Evolutionary conservation across 2,797 vertebrate species (phyloP).

Genomic region (Crypturellus tataupa): DNA sequence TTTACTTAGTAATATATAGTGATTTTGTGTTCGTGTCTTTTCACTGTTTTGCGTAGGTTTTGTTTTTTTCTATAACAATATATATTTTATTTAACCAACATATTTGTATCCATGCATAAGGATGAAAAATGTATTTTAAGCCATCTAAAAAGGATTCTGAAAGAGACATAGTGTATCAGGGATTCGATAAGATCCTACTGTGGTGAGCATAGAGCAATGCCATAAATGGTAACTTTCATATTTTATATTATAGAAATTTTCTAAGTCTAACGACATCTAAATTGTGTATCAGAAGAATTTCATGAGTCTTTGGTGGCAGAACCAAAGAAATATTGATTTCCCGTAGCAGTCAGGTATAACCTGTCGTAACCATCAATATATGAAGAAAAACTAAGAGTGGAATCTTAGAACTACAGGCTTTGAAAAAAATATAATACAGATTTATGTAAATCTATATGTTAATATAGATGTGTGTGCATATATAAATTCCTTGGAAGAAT

Average conservation of each 20-base stretch:
- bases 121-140: slow-evolving; percentile 5
- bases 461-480: background rate
- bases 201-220: background rate
- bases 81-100: slow-evolving; percentile 36
- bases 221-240: background rate
- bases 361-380: background rate
- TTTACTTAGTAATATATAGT: background rate
- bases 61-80: slow-evolving; percentile 1
- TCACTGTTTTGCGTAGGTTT: background rate
- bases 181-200: background rate
- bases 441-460: background rate
- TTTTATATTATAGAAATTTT: background rate
- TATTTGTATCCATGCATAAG: background rate
- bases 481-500: background rate
- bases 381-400: background rate
- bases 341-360: background rate
- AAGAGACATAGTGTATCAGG: background rate
- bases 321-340: background rate
- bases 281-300: slow-evolving; percentile 4
- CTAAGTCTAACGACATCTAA: background rate
- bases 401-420: background rate
- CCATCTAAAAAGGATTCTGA: background rate
- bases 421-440: background rate
- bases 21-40: background rate
- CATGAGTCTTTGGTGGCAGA: background rate